Evolutionary conservation across 2,888 invertebrate species (phyloP), one percentile per base, ranked within the genome.

Genomic region (Xestia sexstrigata): DNA sequence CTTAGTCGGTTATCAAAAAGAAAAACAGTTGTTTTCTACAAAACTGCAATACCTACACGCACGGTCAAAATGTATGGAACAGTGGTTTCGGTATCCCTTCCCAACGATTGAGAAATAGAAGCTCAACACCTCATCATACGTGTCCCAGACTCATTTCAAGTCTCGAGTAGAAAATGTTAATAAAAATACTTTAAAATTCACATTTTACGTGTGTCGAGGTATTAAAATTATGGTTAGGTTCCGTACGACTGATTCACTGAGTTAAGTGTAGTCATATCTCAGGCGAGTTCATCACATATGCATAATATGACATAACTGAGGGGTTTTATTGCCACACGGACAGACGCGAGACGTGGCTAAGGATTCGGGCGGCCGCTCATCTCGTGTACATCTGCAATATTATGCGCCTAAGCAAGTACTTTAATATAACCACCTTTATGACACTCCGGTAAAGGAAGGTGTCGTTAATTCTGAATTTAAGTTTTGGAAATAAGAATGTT

Each of bases 221-320:
- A 86, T 87, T 88, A 88, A 89, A 89, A 87, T 88, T 87, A 87
- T 85, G 84, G 81, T 88, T 89, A 86, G 85, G 86, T 89, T 83
- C 82, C 86, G 89, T 90, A 88, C 84, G 89, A 91, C 90, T 91
- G 90, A 93, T 93, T 93, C 93, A 86, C 87, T 87, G 92, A 93
- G 90, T 94, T 93, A 91, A 93, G 90, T 90, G 89, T 90, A 90
- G 91, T 91, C 89, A 92, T 93, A 93, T 92, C 81, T 86, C 88
- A 71, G 79, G 87, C 85, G 89, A 92, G 92, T 94, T 92, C 93
- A 94, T 95, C 94, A 93, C 93, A 94, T 93, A 95, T 96, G 95
- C 95, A 95, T 94, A 95, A 95, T 94, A 95, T 94, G 93, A 92
- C 92, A 95, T 93, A 95, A 95, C 93, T 91, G 92, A 92, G 92